A percentile compares a stretch with the other conserved stretches of the same genome.
Evolutionary conservation across 2,113 vertebrate genomes (phyloP).

Genomic region (Myrmophylax atrothorax): DNA sequence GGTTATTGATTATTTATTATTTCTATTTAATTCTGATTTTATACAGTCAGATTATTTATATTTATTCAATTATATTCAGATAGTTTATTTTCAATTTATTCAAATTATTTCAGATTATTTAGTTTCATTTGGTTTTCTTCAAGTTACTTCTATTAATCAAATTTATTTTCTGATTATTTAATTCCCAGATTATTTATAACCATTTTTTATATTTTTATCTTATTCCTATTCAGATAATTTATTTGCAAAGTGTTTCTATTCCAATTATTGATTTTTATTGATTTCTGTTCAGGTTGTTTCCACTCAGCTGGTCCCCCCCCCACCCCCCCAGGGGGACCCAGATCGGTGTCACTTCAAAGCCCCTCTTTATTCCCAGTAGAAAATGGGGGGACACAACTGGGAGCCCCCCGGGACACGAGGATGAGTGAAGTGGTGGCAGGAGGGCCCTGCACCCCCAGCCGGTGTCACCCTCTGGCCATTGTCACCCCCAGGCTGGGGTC

Average conservation of each 20-base stretch:
- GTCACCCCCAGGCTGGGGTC: background rate
- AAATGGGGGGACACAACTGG: background rate
- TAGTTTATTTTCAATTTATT: background rate
- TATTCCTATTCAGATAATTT: background rate
- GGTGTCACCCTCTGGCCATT: background rate
- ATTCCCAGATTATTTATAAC: background rate
- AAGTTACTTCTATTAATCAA: background rate
- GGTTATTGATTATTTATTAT: background rate
- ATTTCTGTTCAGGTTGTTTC: background rate
- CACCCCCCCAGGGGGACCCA: accelerated
- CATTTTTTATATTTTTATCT: background rate
- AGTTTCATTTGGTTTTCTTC: background rate
- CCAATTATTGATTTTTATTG: background rate
- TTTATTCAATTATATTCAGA: background rate
- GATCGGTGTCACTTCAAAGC: background rate
- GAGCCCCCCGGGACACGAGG: background rate
- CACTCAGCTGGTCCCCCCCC: background rate
- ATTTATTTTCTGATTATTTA: background rate
- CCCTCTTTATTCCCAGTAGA: background rate
- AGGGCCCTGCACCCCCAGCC: background rate
- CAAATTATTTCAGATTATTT: background rate
- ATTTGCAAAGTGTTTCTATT: background rate
- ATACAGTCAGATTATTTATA: background rate
- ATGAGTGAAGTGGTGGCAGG: background rate
- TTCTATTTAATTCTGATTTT: background rate